phyloP scores from a whole-genome alignment of 2,888 invertebrate species.

The Amphipoea lucens region DNA sequence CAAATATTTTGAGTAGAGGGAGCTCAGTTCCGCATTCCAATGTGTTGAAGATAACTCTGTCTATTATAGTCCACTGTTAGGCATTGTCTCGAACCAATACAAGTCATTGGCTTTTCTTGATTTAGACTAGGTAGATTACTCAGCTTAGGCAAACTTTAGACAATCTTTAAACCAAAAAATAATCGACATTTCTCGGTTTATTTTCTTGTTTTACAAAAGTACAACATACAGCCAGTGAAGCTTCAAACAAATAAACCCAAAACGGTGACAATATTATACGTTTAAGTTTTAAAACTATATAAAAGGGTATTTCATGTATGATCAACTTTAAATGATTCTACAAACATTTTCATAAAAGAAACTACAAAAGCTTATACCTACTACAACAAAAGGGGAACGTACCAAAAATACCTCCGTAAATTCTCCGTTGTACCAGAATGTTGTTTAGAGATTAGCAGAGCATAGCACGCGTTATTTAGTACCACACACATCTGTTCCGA shows the following conservation, averaged over 20 bases:
- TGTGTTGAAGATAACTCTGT: neutral
- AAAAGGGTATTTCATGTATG: neutral
- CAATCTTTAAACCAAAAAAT: neutral
- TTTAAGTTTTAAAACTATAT: neutral
- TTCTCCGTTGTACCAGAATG: constrained; percentile 48
- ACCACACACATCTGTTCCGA: constrained; percentile 44
- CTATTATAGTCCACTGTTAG: neutral
- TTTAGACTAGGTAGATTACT: neutral
- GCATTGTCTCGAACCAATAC: neutral
- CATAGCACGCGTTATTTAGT: constrained; percentile 62
- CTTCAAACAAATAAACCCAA: neutral
- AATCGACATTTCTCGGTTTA: no score
- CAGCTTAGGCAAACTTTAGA: neutral
- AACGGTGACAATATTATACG: neutral
- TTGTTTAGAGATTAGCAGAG: constrained; percentile 64
- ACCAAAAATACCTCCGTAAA: constrained; percentile 48
- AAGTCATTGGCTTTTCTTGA: neutral
- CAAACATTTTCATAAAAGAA: neutral
- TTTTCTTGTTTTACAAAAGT: neutral
- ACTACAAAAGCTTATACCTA: constrained; percentile 5
- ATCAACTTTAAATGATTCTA: constrained; percentile 1
- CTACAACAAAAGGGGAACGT: constrained; percentile 5
- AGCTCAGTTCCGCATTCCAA: neutral
- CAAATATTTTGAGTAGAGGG: constrained; percentile 12
- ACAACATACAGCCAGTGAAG: neutral